phyloP scores from a whole-genome alignment of 1,140 invertebrate species.

The Habropoda laboriosa region DNA sequence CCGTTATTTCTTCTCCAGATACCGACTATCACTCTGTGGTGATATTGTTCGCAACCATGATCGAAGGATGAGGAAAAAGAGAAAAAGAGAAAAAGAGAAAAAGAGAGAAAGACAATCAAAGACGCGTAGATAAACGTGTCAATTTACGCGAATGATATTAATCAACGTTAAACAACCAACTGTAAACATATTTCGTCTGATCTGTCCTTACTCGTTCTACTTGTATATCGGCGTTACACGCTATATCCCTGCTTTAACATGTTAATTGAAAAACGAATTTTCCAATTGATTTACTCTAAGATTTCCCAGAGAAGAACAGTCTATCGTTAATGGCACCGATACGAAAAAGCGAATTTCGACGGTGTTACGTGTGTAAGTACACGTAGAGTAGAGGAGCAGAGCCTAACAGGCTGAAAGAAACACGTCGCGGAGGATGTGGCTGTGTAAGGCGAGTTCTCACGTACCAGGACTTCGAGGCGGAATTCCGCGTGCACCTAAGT shows the following conservation, averaged over 20 bases:
- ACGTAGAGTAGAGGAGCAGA: neutral
- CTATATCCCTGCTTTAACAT: too few relatives aligned
- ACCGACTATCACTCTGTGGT: neutral
- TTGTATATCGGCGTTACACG: too few relatives aligned
- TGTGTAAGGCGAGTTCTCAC: slow-evolving; percentile 63
- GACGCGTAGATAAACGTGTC: neutral
- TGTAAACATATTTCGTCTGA: neutral
- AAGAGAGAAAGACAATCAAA: neutral
- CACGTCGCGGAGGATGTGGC: slow-evolving; percentile 17
- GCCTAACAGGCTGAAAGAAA: neutral
- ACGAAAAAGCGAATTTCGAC: slow-evolving; percentile 9
- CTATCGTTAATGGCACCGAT: neutral
- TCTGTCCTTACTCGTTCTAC: neutral
- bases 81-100: neutral
- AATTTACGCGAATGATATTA: neutral
- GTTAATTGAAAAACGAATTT: too few relatives aligned
- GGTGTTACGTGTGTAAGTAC: too few relatives aligned
- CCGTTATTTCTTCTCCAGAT: slow-evolving; percentile 35
- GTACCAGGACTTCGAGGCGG: slow-evolving; percentile 67
- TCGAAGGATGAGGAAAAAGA: neutral
- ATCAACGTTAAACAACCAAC: neutral
- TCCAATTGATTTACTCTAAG: too few relatives aligned
- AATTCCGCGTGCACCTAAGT: slow-evolving; percentile 66
- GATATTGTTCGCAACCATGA: slow-evolving; percentile 24
- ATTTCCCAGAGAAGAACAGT: neutral